These are phyloP conservation scores for Cheilosia urbana DNA, from an alignment of 2,888 invertebrate genomes.

Conservation along the genomic window DNA sequence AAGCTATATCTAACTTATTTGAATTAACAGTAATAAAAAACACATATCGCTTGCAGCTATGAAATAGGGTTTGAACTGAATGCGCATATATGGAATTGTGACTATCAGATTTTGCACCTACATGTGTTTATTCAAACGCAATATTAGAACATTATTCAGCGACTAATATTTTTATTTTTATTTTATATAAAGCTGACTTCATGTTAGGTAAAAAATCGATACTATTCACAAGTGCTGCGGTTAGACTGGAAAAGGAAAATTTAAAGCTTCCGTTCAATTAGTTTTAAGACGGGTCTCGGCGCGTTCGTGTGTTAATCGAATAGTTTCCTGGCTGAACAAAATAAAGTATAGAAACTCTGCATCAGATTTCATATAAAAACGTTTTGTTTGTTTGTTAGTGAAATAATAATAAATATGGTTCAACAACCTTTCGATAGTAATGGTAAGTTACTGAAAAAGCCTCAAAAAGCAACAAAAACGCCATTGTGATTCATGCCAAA, in stretches of 20 bases:
- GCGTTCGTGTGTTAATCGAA: slow-evolving; percentile 41
- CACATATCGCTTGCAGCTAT: not conserved
- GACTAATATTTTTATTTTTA: not conserved
- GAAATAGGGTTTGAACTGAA: not conserved
- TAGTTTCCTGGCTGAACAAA: slow-evolving; percentile 10
- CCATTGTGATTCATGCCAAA: too few relatives aligned
- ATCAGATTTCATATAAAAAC: slow-evolving; percentile 2
- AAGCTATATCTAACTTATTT: slow-evolving; percentile 10
- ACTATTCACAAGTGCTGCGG: not conserved
- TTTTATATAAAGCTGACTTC: slow-evolving; percentile 5
- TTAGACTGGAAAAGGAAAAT: slow-evolving; percentile 37
- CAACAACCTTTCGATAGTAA: slow-evolving; percentile 69
- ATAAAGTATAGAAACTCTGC: not conserved
- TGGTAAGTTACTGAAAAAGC: slow-evolving; percentile 35
- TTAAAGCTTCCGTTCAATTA: slow-evolving; percentile 53
- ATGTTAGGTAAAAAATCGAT: slow-evolving; percentile 53
- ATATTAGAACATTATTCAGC: not conserved
- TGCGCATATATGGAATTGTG: not conserved
- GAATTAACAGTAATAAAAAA: slow-evolving; percentile 15
- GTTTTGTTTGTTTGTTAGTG: not conserved
- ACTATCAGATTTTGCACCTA: not conserved
- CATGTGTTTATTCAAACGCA: not conserved
- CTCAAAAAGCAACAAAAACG: not conserved
- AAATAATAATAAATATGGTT: slow-evolving; percentile 55
- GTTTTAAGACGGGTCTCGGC: slow-evolving; percentile 37